These are phyloP conservation scores for Serranus cabrilla DNA, from an alignment of 2,797 vertebrate species.

Conservation along the genomic window DNA sequence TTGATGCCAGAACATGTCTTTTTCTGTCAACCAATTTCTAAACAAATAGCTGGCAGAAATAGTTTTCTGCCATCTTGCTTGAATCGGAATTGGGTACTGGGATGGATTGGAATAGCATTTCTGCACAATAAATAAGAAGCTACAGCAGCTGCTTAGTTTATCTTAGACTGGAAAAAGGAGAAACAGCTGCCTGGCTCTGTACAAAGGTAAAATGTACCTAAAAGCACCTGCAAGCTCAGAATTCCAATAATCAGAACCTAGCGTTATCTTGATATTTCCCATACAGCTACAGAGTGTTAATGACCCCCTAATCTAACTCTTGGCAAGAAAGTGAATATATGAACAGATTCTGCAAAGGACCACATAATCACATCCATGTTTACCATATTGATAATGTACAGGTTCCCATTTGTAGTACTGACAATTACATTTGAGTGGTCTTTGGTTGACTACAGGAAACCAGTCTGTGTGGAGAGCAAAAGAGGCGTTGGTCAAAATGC, in stretches of 20 bases:
- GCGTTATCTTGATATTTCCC: neutral
- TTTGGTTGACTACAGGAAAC: no score
- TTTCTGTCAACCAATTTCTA: neutral
- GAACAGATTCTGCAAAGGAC: no score
- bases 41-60: neutral
- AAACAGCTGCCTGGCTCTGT: neutral
- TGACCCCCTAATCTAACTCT: neutral
- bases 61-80: neutral
- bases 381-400: no score
- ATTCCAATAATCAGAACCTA: neutral
- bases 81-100: neutral
- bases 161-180: neutral
- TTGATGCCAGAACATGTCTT: neutral
- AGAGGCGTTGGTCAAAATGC: no score
- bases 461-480: no score
- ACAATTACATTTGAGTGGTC: no score
- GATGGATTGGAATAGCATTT: neutral
- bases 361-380: no score
- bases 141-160: neutral
- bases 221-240: neutral
- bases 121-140: neutral
- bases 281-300: neutral
- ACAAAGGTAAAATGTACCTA: neutral
- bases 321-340: neutral
- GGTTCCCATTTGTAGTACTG: no score